Conservation (phyloP, 2,113 vertebrate genomes). For the Oncorhynchus masou region DNA sequence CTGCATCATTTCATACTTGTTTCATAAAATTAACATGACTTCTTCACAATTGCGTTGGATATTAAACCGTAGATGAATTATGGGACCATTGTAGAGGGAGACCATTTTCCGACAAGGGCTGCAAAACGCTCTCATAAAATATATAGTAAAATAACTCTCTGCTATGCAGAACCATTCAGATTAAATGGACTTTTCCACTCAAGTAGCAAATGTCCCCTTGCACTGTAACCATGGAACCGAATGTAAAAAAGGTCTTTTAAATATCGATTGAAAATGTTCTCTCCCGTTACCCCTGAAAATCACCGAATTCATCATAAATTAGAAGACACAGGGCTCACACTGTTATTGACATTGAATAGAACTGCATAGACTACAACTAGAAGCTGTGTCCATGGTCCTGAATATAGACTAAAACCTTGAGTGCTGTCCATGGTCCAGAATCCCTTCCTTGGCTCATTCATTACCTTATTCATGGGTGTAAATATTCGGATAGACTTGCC, state of each 20-base stretch:
- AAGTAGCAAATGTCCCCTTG: slow-evolving; percentile 17
- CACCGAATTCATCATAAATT: no score
- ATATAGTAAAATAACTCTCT: slow-evolving; percentile 19
- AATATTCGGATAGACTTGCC: background rate
- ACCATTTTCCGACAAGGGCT: slow-evolving; percentile 30
- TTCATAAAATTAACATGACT: slow-evolving; percentile 34
- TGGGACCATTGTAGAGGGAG: slow-evolving; percentile 13
- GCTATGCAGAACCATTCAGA: slow-evolving; percentile 45
- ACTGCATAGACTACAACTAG: no score
- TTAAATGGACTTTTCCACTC: slow-evolving; percentile 43
- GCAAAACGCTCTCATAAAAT: slow-evolving; percentile 22
- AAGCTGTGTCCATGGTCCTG: no score
- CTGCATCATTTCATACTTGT: background rate
- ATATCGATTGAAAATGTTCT: no score
- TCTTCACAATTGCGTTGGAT: slow-evolving; percentile 26
- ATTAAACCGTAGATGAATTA: slow-evolving; percentile 42
- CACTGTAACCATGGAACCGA: slow-evolving; percentile 39
- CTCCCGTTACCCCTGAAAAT: no score
- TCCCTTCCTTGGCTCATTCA: background rate
- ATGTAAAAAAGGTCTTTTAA: slow-evolving; percentile 21
- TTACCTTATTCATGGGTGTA: background rate
- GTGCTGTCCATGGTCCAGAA: background rate
- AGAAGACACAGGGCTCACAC: no score
- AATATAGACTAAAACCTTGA: no score
- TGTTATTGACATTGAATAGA: no score